phyloP scores from a whole-genome alignment of 2,888 invertebrate species.

The Amblyjoppa proteus region DNA sequence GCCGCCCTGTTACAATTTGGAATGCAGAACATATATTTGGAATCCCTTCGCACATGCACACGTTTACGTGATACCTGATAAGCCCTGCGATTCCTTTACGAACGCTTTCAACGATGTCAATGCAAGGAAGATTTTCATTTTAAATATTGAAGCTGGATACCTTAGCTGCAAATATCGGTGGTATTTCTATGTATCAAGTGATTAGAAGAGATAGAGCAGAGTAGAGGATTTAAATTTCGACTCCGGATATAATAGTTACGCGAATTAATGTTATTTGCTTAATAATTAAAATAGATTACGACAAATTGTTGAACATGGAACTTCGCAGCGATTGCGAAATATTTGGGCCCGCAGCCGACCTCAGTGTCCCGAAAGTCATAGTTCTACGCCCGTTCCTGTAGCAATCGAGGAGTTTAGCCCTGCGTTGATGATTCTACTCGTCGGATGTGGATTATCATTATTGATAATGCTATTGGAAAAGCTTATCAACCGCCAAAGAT shows the following conservation, averaged over 20 bases:
- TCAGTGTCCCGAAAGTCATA: conserved; percentile 77
- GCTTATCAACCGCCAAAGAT: not conserved
- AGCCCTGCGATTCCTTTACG: too few species aligned
- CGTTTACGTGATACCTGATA: too few species aligned
- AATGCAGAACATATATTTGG: too few species aligned
- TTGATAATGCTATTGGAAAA: conserved; percentile 73
- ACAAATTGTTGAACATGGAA: conserved; percentile 75
- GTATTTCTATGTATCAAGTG: not conserved
- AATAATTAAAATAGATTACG: conserved; percentile 70
- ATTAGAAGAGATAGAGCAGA: not conserved
- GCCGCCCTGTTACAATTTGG: too few species aligned
- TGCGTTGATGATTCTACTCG: conserved; percentile 73
- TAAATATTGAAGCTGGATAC: too few species aligned
- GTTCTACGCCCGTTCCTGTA: conserved; percentile 75
- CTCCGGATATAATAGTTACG: not conserved
- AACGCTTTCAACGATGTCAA: too few species aligned
- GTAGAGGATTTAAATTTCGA: not conserved
- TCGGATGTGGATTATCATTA: conserved; percentile 69
- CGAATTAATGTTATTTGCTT: not conserved
- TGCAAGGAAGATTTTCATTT: too few species aligned
- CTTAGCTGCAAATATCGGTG: too few species aligned
- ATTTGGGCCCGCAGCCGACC: conserved; percentile 76
- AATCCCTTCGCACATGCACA: too few species aligned
- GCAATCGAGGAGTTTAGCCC: conserved; percentile 77
- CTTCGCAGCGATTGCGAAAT: conserved; percentile 69